These are phyloP conservation scores for Heptranchias perlo DNA, from an alignment of 2,113 vertebrate genomes.

Conservation along the genomic window DNA sequence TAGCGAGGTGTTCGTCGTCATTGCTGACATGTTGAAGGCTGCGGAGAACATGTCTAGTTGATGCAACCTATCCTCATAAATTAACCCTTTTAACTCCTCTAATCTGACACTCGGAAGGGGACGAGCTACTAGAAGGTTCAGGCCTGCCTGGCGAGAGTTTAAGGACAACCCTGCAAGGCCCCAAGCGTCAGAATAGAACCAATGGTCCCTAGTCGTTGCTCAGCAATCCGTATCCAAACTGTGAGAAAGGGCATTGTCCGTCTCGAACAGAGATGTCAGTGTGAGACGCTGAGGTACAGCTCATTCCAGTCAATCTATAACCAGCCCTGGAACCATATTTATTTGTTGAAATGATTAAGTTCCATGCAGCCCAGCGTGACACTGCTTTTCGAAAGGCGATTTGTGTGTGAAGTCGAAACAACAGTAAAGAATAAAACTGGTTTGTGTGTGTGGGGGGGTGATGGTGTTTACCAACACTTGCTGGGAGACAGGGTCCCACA, in stretches of 20 bases:
- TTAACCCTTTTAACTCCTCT: neutral
- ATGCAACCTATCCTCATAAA: neutral
- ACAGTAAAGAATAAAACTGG: neutral
- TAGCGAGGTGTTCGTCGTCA: too few relatives aligned
- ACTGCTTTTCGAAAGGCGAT: neutral
- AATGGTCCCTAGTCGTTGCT: neutral
- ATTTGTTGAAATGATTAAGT: neutral
- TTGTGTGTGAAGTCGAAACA: neutral
- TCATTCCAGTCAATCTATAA: neutral
- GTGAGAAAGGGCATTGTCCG: neutral
- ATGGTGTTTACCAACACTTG: neutral
- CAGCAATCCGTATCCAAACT: too few relatives aligned
- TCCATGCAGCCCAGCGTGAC: neutral
- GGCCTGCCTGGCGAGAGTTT: neutral
- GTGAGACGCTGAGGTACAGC: neutral
- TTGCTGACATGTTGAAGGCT: too few relatives aligned
- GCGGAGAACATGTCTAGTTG: neutral
- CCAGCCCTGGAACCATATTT: neutral
- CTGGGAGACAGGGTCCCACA: neutral
- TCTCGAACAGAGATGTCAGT: neutral
- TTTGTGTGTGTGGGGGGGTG: neutral
- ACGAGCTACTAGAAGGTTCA: neutral
- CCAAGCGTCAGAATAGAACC: neutral
- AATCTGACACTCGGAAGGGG: neutral
- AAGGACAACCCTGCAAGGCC: neutral